These are phyloP conservation scores for Dolichotis patagonum DNA, from an alignment of 2,113 vertebrate species.

Conservation along the genomic window DNA sequence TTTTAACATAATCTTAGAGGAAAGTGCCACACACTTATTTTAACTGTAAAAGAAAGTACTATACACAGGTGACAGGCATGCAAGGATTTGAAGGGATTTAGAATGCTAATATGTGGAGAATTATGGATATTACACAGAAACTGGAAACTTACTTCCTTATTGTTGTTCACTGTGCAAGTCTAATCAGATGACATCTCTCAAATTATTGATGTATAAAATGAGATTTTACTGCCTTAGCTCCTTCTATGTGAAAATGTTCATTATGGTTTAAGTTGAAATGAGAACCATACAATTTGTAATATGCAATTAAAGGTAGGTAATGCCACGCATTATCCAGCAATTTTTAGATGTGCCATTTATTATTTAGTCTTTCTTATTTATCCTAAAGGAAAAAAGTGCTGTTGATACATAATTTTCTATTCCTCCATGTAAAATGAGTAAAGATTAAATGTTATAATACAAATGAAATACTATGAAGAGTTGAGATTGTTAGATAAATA, in stretches of 20 bases:
- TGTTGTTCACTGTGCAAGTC: constrained; percentile 60
- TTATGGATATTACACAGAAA: constrained; percentile 51
- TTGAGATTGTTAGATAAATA: neutral
- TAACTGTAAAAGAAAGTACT: constrained; percentile 15
- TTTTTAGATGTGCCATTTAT: constrained; percentile 19
- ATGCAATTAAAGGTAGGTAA: constrained; percentile 52
- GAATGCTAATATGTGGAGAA: constrained; percentile 58
- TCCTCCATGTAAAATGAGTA: neutral
- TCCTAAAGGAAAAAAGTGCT: neutral
- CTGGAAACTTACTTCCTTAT: neutral
- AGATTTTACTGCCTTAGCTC: constrained; percentile 67
- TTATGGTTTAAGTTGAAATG: constrained; percentile 51
- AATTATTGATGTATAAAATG: constrained; percentile 77
- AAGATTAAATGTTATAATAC: neutral
- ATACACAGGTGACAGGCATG: constrained; percentile 4
- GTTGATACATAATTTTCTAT: neutral
- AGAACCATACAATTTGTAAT: constrained; percentile 16
- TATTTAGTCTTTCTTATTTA: constrained; percentile 40
- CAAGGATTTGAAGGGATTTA: constrained; percentile 40
- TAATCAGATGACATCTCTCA: constrained; percentile 73
- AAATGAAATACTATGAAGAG: neutral
- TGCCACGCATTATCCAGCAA: constrained; percentile 24
- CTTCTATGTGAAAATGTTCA: constrained; percentile 51
- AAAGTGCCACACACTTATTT: neutral
- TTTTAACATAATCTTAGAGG: constrained; percentile 37